phyloP scores from a whole-genome alignment of 1,140 invertebrate species.

The Zaprionus lachaisei region DNA sequence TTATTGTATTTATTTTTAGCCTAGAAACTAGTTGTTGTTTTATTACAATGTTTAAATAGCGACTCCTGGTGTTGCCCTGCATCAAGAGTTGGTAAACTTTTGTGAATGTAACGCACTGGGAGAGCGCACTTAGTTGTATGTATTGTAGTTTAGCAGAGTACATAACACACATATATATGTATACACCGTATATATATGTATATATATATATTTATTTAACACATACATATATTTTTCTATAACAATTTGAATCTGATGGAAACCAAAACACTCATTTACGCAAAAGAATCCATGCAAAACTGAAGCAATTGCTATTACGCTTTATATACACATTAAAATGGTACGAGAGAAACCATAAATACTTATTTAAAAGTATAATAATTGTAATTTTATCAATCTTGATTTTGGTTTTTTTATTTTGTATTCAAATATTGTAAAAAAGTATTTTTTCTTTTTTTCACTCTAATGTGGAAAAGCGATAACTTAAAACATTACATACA shows the following conservation, averaged over 20 bases:
- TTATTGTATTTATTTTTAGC: conserved; percentile 79
- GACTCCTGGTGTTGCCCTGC: conserved; percentile 27
- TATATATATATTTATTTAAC: conserved; percentile 56
- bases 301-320: conserved; percentile 77
- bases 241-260: conserved; percentile 72
- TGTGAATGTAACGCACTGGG: conserved; percentile 20
- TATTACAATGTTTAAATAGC: conserved; percentile 72
- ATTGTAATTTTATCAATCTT: conserved; percentile 26
- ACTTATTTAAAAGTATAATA: conserved; percentile 33
- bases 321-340: conserved; percentile 62
- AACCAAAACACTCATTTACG: conserved; percentile 67
- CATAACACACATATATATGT: conserved; percentile 52
- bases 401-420: conserved; percentile 34
- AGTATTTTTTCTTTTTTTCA: neutral
- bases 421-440: conserved; percentile 38
- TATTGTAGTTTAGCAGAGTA: conserved; percentile 50
- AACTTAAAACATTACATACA: conserved; percentile 43
- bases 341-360: conserved; percentile 37
- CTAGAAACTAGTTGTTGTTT: conserved; percentile 76
- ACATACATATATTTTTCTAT: conserved; percentile 71
- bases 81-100: conserved; percentile 33
- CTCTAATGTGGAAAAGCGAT: conserved; percentile 48
- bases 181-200: conserved; percentile 52
- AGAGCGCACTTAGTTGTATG: conserved; percentile 45
- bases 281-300: conserved; percentile 57